Evolutionary conservation across 2,797 vertebrate species (phyloP).

Genomic region (Pyrrhura leucotis): DNA sequence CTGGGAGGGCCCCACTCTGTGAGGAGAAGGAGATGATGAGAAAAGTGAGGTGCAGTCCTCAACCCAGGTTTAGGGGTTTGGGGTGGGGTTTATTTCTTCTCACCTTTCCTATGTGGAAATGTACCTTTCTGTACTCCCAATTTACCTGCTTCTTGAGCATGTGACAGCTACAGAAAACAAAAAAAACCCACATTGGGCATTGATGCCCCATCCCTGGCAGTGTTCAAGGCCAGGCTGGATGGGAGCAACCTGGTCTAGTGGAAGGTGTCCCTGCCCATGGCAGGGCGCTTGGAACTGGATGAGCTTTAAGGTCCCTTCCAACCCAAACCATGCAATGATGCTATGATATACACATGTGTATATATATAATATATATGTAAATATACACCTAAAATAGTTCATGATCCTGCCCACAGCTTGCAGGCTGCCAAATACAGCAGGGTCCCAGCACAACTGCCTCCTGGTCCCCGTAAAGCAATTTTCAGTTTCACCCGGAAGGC

Average conservation of each 20-base stretch:
- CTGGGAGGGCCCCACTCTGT: neutral
- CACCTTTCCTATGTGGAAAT: neutral
- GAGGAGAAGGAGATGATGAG: neutral
- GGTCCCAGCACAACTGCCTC: neutral
- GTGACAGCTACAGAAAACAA: neutral
- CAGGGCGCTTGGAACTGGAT: neutral
- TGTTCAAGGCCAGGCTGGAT: neutral
- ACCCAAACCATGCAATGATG: neutral
- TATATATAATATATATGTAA: neutral
- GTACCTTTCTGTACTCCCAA: neutral
- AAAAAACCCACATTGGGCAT: neutral
- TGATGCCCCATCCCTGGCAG: neutral
- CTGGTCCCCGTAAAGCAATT: neutral
- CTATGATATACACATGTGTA: neutral
- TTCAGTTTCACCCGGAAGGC: neutral
- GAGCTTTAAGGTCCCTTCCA: neutral
- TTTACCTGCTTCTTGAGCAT: neutral
- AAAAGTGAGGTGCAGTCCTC: neutral
- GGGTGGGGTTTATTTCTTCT: fast-evolving
- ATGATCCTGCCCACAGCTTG: neutral
- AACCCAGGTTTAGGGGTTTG: neutral
- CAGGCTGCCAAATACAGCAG: neutral
- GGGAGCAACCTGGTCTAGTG: neutral
- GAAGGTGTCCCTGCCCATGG: neutral
- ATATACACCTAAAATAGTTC: neutral